phyloP scores from a whole-genome alignment of 1,140 invertebrate species.

The Cherax destructor region DNA sequence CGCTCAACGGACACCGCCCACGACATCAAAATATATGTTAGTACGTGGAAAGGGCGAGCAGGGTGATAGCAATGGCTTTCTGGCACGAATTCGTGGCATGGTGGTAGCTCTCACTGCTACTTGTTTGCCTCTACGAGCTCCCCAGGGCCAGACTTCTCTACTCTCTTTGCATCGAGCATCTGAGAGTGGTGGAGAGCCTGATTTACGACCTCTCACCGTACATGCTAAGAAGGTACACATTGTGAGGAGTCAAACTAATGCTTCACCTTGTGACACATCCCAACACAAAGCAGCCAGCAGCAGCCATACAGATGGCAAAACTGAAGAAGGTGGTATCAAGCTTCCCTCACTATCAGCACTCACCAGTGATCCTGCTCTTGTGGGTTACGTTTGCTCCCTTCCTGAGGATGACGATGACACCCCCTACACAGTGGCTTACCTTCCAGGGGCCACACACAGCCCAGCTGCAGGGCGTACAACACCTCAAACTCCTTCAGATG shows the following conservation, averaged over 20 bases:
- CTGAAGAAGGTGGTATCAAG: neutral
- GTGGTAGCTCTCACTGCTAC: slow-evolving; percentile 63
- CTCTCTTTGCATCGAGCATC: slow-evolving; percentile 28
- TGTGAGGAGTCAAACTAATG: neutral
- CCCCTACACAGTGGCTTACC: slow-evolving; percentile 43
- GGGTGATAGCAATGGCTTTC: slow-evolving; percentile 30
- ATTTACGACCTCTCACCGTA: slow-evolving; percentile 70
- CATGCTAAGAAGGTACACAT: slow-evolving; percentile 3
- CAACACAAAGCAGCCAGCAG: neutral
- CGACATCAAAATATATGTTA: slow-evolving; percentile 45
- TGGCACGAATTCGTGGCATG: slow-evolving; percentile 52
- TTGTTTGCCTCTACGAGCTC: slow-evolving; percentile 49
- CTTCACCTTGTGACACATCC: neutral
- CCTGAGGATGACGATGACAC: slow-evolving; percentile 57
- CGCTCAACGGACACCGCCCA: neutral
- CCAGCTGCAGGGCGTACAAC: neutral
- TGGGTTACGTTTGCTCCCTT: slow-evolving; percentile 49
- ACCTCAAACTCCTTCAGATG: neutral
- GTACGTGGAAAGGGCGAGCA: slow-evolving; percentile 48
- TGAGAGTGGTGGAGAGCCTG: slow-evolving; percentile 31
- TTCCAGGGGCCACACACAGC: neutral
- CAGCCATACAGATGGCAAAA: neutral
- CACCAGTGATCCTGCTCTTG: slow-evolving; percentile 38
- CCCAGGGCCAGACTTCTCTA: slow-evolving; percentile 15
- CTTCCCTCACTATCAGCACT: slow-evolving; percentile 40